Percentiles rank a stretch among this genome's conserved stretches.
phyloP scores from a whole-genome alignment of 2,888 invertebrate genomes.

The Drosophila mayaguana region DNA sequence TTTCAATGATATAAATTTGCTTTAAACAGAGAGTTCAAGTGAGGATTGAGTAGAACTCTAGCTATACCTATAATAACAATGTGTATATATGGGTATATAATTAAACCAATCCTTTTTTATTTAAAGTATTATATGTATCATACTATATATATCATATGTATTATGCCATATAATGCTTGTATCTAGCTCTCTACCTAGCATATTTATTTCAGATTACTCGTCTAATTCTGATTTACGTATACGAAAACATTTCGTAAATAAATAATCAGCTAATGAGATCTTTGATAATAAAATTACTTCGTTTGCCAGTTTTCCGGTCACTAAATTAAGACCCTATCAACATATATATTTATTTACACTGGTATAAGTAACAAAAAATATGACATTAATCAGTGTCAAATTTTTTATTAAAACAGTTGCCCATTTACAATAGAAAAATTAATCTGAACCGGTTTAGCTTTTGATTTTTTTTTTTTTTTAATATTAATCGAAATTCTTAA shows the following conservation, averaged over 20 bases:
- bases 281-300: constrained; percentile 8
- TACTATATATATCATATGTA: not conserved
- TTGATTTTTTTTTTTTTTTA: constrained; percentile 18
- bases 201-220: not conserved
- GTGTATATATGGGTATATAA: not conserved
- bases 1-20: not conserved
- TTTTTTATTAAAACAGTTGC: constrained; percentile 35
- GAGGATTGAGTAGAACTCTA: constrained; percentile 2
- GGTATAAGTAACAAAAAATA: constrained; percentile 18
- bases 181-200: not conserved
- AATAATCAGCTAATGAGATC: constrained; percentile 9
- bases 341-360: constrained; percentile 11
- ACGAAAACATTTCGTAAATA: not conserved
- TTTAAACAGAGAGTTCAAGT: constrained; percentile 2
- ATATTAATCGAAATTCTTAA: constrained; percentile 30
- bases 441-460: constrained; percentile 20
- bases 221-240: not conserved
- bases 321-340: constrained; percentile 19
- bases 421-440: not conserved
- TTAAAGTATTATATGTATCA: not conserved
- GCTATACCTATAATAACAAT: not conserved
- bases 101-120: not conserved
- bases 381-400: constrained; percentile 55
- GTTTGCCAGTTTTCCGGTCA: constrained; percentile 16
- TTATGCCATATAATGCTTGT: too few relatives aligned